Evolutionary conservation across 1,140 invertebrate species (phyloP), one percentile per base, ranked within the genome.

Genomic region (Lepidurus packardi): DNA sequence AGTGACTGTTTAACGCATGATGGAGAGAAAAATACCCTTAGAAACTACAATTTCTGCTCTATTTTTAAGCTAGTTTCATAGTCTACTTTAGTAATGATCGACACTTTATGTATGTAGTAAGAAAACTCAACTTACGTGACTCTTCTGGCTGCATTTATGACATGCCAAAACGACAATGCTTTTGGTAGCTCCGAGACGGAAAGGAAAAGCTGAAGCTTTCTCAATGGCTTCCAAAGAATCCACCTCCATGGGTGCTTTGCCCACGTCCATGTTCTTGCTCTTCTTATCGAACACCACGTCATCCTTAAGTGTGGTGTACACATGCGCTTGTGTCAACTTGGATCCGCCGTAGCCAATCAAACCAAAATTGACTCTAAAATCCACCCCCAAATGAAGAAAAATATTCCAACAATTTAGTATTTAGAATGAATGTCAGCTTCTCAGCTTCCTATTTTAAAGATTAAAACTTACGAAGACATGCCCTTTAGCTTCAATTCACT

Each of bases 141-240:
- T 65, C 7, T 65, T 4, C 53, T 65, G 16, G 8, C 6, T 65
- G 53, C 53, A 65, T 7, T 13, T 21, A 65, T 9, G 7, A 21
- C 53, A 65, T 21, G 53, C 6, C 53, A 65, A 65, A 5, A 65
- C 16, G 13, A 65, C 53, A 65, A 65, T 65, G 13, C 53, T 65
- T 81, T 89, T 90, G 0, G 86, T 85, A 5, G 90, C 87, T 7
- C 86, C 87, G 6, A 87, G 83, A 83, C 90, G 87, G 85, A 89
- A 91, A 47, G 89, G 89, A 85, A 90, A 91, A 9, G 85, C 81
- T 5, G 88, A 82, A 5, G 87, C 89, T 80, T 88, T 84, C 24
- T 85, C 81, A 81, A 89, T 90, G 25, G 89, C 88, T 65, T 65
- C 53, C 53, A 65, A 16, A 21, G 53, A n/a, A 16, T 65, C 53